Evolutionary conservation across 1,140 invertebrate species (phyloP).

Genomic region (Tetramorium alpestre): DNA sequence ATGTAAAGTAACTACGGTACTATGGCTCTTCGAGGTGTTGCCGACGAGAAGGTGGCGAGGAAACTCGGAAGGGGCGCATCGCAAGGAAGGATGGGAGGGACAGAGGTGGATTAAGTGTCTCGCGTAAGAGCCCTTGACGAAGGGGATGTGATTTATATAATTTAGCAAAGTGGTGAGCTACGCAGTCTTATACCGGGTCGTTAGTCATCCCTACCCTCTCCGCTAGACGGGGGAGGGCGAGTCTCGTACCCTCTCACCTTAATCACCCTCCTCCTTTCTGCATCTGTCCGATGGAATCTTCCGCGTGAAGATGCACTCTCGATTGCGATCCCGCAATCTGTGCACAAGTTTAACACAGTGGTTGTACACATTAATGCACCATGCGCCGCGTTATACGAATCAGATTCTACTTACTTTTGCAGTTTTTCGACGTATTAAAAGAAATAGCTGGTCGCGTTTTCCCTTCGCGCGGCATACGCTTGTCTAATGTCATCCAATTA

Average conservation of each 20-base stretch:
- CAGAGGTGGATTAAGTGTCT: slow-evolving; percentile 77
- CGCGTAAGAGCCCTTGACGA: slow-evolving; percentile 79
- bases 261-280: slow-evolving; percentile 55
- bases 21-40: slow-evolving; percentile 67
- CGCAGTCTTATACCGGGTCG: slow-evolving; percentile 74
- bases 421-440: neutral
- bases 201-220: slow-evolving; percentile 64
- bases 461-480: neutral
- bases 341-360: neutral
- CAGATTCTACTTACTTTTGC: neutral
- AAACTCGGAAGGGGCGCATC: slow-evolving; percentile 7
- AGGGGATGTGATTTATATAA: slow-evolving; percentile 83
- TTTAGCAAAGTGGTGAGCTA: slow-evolving; percentile 83
- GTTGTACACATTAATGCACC: neutral
- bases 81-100: slow-evolving; percentile 48
- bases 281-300: slow-evolving; percentile 55
- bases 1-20: slow-evolving; percentile 78
- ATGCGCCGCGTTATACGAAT: neutral
- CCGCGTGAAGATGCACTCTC: slow-evolving; percentile 5
- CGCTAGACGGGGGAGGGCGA: neutral
- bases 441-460: neutral
- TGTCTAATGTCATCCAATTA: slow-evolving; percentile 73
- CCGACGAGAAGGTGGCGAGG: slow-evolving; percentile 21
- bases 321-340: neutral
- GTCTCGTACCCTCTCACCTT: slow-evolving; percentile 37